Evolutionary conservation across 1,140 invertebrate species (phyloP).

Genomic region (Lepidurus packardi): DNA sequence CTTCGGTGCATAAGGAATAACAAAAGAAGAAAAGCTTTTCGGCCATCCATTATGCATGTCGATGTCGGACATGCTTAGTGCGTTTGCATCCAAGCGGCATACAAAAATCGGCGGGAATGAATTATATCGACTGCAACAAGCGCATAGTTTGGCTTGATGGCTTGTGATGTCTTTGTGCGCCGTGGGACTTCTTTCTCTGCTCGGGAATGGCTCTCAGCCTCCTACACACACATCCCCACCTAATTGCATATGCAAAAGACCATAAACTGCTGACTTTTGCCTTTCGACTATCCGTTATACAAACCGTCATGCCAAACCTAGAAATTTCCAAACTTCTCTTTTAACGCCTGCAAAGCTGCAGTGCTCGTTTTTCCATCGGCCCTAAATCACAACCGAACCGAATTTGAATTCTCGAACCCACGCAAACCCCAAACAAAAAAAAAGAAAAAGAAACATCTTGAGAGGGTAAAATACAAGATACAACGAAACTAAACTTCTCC

Average conservation of each 20-base stretch:
- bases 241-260: conserved; percentile 22
- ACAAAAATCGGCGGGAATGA: not conserved
- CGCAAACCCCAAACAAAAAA: not conserved
- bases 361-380: not conserved
- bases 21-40: not conserved
- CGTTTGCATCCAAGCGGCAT: not conserved
- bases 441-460: not conserved
- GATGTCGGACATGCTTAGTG: not conserved
- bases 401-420: not conserved
- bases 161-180: conserved; percentile 18
- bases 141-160: not conserved
- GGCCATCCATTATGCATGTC: conserved; percentile 8
- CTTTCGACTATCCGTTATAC: conserved; percentile 21
- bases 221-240: conserved; percentile 2
- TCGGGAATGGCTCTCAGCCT: conserved; percentile 11
- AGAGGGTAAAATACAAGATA: not conserved
- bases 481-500: too few species aligned
- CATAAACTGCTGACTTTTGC: conserved; percentile 21
- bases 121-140: conserved; percentile 19
- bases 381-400: not conserved
- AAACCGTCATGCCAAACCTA: not conserved
- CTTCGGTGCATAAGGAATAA: not conserved
- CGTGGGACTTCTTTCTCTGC: conserved; percentile 14
- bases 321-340: not conserved
- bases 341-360: not conserved